Evolutionary conservation across 2,888 invertebrate species (phyloP).

Genomic region (Polydrusus tereticollis): DNA sequence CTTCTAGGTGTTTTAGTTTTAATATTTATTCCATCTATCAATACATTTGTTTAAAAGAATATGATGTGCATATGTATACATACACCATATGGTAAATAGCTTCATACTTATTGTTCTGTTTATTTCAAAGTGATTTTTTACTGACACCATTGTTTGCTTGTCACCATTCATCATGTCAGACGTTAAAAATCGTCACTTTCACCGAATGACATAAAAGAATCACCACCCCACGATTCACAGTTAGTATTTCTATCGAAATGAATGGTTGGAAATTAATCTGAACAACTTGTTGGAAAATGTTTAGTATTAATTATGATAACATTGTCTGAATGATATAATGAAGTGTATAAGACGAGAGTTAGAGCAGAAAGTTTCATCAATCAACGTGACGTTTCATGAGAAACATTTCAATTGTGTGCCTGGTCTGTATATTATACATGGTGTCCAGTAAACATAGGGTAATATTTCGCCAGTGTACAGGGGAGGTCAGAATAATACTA

Average conservation of each 20-base stretch:
- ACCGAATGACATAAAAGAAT: not conserved
- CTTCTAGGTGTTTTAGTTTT: no score
- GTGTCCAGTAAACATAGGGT: no score
- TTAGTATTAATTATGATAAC: not conserved
- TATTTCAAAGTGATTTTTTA: not conserved
- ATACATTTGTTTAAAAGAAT: no score
- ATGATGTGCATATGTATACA: no score
- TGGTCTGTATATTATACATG: no score
- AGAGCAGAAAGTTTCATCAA: not conserved
- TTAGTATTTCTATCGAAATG: not conserved
- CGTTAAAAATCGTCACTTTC: not conserved
- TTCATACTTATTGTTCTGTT: not conserved
- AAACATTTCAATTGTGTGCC: not conserved
- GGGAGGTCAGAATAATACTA: no score
- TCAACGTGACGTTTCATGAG: not conserved
- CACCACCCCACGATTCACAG: not conserved
- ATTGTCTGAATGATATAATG: not conserved
- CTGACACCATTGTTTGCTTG: not conserved
- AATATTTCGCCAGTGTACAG: no score
- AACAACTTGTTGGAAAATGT: not conserved
- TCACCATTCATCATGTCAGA: slow-evolving; percentile 1
- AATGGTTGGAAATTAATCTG: not conserved
- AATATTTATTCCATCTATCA: no score
- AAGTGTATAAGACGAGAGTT: not conserved
- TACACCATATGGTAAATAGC: not conserved